Percentiles rank a stretch among this genome's conserved stretches.
Evolutionary conservation across 2,888 invertebrate genomes (phyloP).

Genomic region (Apoderus coryli): DNA sequence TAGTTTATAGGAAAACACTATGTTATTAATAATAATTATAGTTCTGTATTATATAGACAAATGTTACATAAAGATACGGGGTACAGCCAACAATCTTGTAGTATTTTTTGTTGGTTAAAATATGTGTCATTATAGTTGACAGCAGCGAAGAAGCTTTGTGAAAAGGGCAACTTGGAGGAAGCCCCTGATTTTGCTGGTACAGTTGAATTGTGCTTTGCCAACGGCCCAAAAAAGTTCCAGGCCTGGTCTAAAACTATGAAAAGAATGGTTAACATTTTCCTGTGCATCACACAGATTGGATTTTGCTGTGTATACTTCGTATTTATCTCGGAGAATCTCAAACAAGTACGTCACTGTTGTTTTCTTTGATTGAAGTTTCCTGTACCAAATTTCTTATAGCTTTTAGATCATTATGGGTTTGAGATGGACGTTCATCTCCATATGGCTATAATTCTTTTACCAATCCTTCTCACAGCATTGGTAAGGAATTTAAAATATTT

Average conservation of each 20-base stretch:
- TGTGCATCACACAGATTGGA: slow-evolving; percentile 92
- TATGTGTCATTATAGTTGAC: slow-evolving; percentile 44
- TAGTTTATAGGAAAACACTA: too few species aligned
- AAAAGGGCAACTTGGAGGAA: slow-evolving; percentile 38
- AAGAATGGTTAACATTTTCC: slow-evolving; percentile 65
- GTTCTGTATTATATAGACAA: too few species aligned
- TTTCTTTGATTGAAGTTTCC: too few species aligned
- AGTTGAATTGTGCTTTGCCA: slow-evolving; percentile 63
- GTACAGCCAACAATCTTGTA: too few species aligned
- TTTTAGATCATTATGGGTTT: slow-evolving; percentile 48
- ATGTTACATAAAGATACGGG: too few species aligned
- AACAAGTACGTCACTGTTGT: too few species aligned
- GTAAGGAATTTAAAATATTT: slow-evolving; percentile 63
- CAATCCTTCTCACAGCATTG: slow-evolving; percentile 58
- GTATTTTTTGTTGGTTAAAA: too few species aligned
- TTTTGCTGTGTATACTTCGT: slow-evolving; percentile 97
- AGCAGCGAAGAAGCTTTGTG: slow-evolving; percentile 53
- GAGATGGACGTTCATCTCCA: slow-evolving; percentile 50
- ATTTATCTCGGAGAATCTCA: slow-evolving; percentile 76
- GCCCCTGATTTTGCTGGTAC: slow-evolving; percentile 69
- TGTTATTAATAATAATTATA: too few species aligned
- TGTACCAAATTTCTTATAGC: slow-evolving; percentile 35
- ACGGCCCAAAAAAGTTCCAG: slow-evolving; percentile 52
- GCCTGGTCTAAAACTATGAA: slow-evolving; percentile 48
- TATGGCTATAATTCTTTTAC: slow-evolving; percentile 58